Evolutionary conservation across 2,888 invertebrate species (phyloP).

Genomic region (Mactromeris polynyma): DNA sequence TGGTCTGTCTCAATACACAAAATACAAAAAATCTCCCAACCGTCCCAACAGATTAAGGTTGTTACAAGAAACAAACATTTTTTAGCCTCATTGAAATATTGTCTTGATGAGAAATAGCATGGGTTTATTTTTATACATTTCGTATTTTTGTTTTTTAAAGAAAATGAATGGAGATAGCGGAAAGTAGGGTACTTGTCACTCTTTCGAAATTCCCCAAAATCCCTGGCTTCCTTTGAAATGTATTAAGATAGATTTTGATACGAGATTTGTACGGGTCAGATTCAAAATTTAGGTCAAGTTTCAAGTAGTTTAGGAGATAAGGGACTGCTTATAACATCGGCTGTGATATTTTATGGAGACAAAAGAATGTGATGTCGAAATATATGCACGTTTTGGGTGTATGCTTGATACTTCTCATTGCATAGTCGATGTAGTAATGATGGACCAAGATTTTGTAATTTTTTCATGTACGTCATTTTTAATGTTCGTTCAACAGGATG

Average conservation of each 20-base stretch:
- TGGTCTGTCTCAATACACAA: too few species aligned
- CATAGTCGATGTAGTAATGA: neutral
- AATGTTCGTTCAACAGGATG: too few species aligned
- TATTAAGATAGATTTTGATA: neutral
- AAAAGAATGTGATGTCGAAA: conserved; percentile 33
- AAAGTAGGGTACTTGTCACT: too few species aligned
- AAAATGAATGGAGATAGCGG: too few species aligned
- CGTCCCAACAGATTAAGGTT: too few species aligned
- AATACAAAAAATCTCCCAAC: too few species aligned
- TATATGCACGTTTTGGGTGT: conserved; percentile 14
- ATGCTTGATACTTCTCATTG: neutral
- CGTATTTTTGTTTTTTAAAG: too few species aligned
- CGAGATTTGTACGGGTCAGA: conserved; percentile 22
- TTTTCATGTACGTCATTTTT: too few species aligned
- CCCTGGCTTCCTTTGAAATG: neutral
- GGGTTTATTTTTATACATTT: too few species aligned
- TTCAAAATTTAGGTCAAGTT: conserved; percentile 26
- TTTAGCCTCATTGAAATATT: too few species aligned
- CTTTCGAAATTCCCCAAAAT: neutral
- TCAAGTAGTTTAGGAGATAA: conserved; percentile 27
- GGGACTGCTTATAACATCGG: conserved; percentile 10
- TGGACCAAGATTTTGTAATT: neutral
- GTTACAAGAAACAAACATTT: too few species aligned
- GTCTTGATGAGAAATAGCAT: too few species aligned
- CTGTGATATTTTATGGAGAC: conserved; percentile 45